A percentile compares a stretch with the other conserved stretches of the same genome.
Evolutionary conservation across 2,797 vertebrate species (phyloP).

Genomic region (Gymnopithys bicolor): DNA sequence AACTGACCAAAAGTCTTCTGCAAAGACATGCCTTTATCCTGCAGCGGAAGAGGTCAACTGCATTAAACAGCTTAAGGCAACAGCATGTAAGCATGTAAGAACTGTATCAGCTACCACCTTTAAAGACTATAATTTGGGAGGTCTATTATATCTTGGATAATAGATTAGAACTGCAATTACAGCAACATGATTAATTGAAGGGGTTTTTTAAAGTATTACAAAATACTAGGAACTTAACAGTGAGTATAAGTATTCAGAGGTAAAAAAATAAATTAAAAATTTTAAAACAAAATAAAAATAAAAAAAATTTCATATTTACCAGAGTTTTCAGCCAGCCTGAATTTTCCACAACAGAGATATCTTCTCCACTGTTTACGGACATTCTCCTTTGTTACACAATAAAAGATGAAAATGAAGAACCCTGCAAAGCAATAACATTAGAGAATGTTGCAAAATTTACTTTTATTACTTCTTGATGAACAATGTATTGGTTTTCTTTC

Average conservation of each 20-base stretch:
- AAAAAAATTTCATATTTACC: slow-evolving; percentile 76
- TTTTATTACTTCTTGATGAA: not conserved
- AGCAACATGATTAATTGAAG: not conserved
- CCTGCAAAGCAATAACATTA: slow-evolving; percentile 74
- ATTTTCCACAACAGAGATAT: slow-evolving; percentile 90
- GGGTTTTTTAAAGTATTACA: not conserved
- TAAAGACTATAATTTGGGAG: not conserved
- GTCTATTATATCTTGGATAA: not conserved
- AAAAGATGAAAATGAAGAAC: slow-evolving; percentile 93
- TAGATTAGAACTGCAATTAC: not conserved
- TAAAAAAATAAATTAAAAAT: not conserved
- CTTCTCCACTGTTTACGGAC: slow-evolving; percentile 91
- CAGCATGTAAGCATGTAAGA: not conserved
- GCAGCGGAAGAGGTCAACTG: not conserved
- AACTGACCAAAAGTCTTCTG: slow-evolving; percentile 5
- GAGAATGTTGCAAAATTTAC: not conserved
- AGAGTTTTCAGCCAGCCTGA: slow-evolving; percentile 90
- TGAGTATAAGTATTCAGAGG: not conserved
- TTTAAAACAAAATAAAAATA: not conserved
- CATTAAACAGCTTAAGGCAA: not conserved
- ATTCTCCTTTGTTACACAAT: slow-evolving; percentile 92
- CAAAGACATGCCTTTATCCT: not conserved
- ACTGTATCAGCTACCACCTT: not conserved
- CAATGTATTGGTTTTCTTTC: not conserved
- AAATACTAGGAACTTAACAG: not conserved